These are phyloP conservation scores for Pogona vitticeps DNA, from an alignment of 2,113 vertebrate genomes.

Conservation along the genomic window DNA sequence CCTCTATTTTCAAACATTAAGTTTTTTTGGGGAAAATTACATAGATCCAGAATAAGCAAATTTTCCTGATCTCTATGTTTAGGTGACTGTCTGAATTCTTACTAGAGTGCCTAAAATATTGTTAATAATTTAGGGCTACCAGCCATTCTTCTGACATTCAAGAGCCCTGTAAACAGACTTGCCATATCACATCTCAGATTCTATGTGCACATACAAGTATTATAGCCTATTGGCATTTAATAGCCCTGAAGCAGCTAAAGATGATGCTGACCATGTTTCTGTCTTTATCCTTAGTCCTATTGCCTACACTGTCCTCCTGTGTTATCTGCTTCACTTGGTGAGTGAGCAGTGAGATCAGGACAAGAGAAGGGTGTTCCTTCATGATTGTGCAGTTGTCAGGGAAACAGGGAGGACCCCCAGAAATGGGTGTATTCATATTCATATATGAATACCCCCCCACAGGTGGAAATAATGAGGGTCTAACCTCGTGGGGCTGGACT, in stretches of 20 bases:
- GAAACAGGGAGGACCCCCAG: background rate
- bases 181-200: background rate
- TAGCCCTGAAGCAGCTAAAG: background rate
- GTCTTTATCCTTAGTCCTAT: no score
- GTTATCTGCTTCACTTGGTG: background rate
- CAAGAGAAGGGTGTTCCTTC: background rate
- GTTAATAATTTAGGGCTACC: no score
- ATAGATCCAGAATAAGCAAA: conserved; percentile 5
- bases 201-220: no score
- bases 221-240: no score
- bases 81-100: conserved; percentile 19
- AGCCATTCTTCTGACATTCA: background rate
- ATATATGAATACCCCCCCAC: no score
- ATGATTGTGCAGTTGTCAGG: background rate
- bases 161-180: background rate
- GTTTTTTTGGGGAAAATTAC: conserved; percentile 22
- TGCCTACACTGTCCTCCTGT: background rate
- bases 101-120: no score
- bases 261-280: background rate
- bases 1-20: no score
- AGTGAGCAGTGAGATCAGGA: background rate
- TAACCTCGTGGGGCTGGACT: no score
- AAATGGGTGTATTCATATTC: no score
- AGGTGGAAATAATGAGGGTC: no score
- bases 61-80: conserved; percentile 29